Base-by-base conservation (phyloP, 2,888 invertebrate species). In the Drosophila mercatorum region DNA sequence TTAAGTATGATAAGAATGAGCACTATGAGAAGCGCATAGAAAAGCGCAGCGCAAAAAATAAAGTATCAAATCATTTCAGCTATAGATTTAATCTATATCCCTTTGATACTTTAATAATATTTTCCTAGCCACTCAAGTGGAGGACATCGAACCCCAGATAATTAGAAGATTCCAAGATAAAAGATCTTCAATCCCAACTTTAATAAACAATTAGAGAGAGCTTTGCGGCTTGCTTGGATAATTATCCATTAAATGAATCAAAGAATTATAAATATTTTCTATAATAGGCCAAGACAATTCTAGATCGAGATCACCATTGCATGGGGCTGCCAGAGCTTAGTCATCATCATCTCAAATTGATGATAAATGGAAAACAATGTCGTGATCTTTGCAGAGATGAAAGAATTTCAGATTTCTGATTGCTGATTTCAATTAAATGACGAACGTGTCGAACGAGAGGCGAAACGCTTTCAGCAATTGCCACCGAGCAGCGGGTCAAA, bases 391-490 rank as follows among this genome's bases (percentile, higher is more conserved):
- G n/a, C 41, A 28, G 7, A 44, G 7, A 17, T 22, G 62, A 55
- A 62, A 52, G 66, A 80, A 86, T 83, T 71, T 66, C 17, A 63
- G 66, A 83, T 83, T 71, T 68, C 17, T 65, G 68, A 73, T 22
- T 22, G 22, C 17, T 65, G 68, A 73, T 83, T 70, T 83, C 78
- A 88, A 83, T 83, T 86, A 78, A 83, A 59, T 80, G 78, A 88
- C 72, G 72, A 83, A 79, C 69, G 72, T 81, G 78, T 74, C 70
- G 70, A 68, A 72, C 22, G 47, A 49, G 53, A 64, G 46, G 59
- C 75, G 85, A 88, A 88, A 85, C 83, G 68, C 55, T 72, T 62
- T 28, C 55, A 62, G 41, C 63, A 80, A 67, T 75, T 67, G 51
- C 58, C 68, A 68, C 10, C 58, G 58, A 22, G 14, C 46, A n/a